Percentiles rank a stretch among this genome's conserved stretches.
Conservation (phyloP, 92 coral and sea anemone species). For the Palythoa grandiflora region DNA sequence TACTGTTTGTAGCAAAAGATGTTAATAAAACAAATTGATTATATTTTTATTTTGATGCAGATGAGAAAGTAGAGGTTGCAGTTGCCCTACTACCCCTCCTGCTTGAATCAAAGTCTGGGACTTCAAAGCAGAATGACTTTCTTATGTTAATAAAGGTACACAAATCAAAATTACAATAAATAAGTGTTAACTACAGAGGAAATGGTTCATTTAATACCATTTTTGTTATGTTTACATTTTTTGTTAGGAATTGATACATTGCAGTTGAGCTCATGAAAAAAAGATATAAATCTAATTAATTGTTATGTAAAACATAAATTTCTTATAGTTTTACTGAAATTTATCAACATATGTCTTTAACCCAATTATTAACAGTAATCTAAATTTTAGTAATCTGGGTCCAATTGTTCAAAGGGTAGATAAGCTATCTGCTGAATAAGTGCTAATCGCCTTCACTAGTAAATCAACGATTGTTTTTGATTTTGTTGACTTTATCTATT, state of each 20-base stretch:
- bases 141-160: neutral
- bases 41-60: conserved; percentile 21
- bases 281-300: neutral
- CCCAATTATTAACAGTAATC: neutral
- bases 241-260: conserved; percentile 37
- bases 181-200: neutral
- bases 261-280: neutral
- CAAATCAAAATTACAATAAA: neutral
- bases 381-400: neutral
- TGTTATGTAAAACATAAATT: neutral
- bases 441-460: neutral
- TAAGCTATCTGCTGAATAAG: neutral
- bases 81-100: conserved; percentile 45
- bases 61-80: conserved; percentile 48
- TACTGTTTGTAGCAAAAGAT: neutral
- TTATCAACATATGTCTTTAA: neutral
- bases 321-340: neutral
- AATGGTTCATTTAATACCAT: neutral
- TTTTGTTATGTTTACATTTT: neutral
- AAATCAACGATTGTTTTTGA: neutral
- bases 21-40: neutral
- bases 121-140: neutral
- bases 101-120: conserved; percentile 23
- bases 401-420: neutral
- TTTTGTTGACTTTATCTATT: neutral